phyloP scores from a whole-genome alignment of 2,797 vertebrate species.

The Choloepus didactylus region DNA sequence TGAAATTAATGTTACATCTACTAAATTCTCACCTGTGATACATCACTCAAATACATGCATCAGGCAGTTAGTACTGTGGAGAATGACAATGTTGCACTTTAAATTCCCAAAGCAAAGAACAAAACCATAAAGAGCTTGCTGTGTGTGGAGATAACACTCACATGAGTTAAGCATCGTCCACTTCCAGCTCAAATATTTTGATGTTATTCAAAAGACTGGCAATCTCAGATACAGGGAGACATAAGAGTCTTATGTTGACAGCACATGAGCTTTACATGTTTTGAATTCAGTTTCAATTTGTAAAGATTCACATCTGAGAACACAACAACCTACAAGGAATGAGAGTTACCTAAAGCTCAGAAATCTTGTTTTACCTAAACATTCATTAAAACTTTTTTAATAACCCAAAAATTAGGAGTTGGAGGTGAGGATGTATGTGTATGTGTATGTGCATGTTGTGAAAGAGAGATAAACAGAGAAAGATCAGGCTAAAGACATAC shows the following conservation, averaged over 20 bases:
- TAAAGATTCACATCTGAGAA: not conserved
- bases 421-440: not conserved
- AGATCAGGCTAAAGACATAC: rapidly evolving
- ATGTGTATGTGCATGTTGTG: not conserved
- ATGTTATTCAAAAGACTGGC: not conserved
- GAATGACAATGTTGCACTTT: not conserved
- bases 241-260: not conserved
- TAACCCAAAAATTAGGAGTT: not conserved
- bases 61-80: too few species aligned
- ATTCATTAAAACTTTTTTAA: not conserved
- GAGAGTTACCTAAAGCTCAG: not conserved
- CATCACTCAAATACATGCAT: not conserved
- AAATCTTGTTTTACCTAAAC: not conserved
- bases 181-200: not conserved
- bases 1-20: not conserved
- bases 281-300: not conserved
- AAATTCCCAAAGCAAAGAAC: not conserved
- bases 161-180: not conserved
- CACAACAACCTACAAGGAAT: too few species aligned
- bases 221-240: not conserved
- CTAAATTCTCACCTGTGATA: not conserved
- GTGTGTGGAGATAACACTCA: rapidly evolving
- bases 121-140: not conserved
- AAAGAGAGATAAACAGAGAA: not conserved
- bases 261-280: not conserved